phyloP scores from a whole-genome alignment of 1,140 invertebrate genomes.

The Piezodorus guildinii region DNA sequence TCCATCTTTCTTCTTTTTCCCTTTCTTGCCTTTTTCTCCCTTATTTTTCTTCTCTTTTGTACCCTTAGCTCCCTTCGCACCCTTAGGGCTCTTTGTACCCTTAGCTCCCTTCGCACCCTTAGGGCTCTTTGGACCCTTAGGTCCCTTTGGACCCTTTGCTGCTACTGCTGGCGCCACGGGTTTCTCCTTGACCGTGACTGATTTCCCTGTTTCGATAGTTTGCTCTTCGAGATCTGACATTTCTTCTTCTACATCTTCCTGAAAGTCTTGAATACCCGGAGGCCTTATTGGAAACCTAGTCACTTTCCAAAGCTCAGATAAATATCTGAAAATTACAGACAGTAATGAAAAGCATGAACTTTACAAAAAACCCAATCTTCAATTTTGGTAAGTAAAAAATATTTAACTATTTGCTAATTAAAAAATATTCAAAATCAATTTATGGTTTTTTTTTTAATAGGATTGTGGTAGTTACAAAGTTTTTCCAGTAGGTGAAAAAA shows the following conservation, averaged over 20 bases:
- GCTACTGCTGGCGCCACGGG: too few species aligned
- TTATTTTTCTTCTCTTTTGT: neutral
- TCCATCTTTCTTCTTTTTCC: conserved; percentile 12
- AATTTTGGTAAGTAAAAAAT: too few species aligned
- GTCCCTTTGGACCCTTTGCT: neutral
- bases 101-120: neutral
- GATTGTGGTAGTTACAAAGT: too few species aligned
- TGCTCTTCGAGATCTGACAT: neutral
- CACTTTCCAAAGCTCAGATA: conserved; percentile 10
- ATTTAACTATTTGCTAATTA: too few species aligned
- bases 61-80: neutral
- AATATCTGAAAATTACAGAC: neutral
- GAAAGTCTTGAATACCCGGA: too few species aligned
- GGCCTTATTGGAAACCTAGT: conserved; percentile 3
- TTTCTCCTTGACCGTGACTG: neutral
- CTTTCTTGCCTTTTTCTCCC: conserved; percentile 5
- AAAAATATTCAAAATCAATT: too few species aligned
- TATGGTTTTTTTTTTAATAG: too few species aligned
- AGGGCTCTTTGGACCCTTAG: neutral
- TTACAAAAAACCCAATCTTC: too few species aligned
- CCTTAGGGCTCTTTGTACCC: neutral
- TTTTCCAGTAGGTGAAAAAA: too few species aligned
- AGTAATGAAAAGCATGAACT: too few species aligned
- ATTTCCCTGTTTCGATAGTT: neutral
- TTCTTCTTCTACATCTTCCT: neutral